A percentile compares a stretch with the other conserved stretches of the same genome.
Conservation (phyloP, 1,140 invertebrate species). For the Drosophila nasuta region DNA sequence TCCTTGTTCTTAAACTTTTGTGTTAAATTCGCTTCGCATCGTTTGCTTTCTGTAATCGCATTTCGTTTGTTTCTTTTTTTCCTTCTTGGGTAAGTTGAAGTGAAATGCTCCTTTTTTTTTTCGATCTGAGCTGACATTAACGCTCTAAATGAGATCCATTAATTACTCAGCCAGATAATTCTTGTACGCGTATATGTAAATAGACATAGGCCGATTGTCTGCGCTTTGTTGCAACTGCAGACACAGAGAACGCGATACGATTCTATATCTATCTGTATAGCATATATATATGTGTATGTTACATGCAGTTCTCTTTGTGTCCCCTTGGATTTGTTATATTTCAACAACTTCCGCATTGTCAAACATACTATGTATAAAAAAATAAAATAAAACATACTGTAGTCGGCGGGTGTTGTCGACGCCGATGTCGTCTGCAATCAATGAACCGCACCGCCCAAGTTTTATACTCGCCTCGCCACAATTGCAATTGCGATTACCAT, state of each 20-base stretch:
- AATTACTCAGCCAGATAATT: constrained; percentile 64
- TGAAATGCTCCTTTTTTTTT: constrained; percentile 2
- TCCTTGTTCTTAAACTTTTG: constrained; percentile 25
- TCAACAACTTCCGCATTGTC: constrained; percentile 80
- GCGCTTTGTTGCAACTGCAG: constrained; percentile 72
- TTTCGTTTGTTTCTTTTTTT: constrained; percentile 35
- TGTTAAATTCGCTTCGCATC: constrained; percentile 30
- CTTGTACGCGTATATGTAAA: constrained; percentile 37
- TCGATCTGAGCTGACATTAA: constrained; percentile 53
- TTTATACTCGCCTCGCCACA: constrained; percentile 27
- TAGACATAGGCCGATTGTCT: constrained; percentile 51
- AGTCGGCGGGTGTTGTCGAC: constrained; percentile 31
- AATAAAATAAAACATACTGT: constrained; percentile 37
- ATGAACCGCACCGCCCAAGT: constrained; percentile 63
- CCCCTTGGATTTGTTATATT: constrained; percentile 78
- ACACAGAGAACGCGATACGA: constrained; percentile 42
- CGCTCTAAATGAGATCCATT: constrained; percentile 67
- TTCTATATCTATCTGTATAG: constrained; percentile 56
- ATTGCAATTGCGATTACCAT: constrained; percentile 35
- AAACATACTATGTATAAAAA: constrained; percentile 53
- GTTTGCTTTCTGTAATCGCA: constrained; percentile 54
- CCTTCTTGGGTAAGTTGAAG: constrained; percentile 60
- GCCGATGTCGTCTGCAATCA: constrained; percentile 64
- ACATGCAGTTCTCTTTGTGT: constrained; percentile 73
- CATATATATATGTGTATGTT: background rate